Evolutionary conservation across 1,140 invertebrate genomes (phyloP), one percentile per base, ranked within the genome.

Genomic region (Stegodyphus dumicola): DNA sequence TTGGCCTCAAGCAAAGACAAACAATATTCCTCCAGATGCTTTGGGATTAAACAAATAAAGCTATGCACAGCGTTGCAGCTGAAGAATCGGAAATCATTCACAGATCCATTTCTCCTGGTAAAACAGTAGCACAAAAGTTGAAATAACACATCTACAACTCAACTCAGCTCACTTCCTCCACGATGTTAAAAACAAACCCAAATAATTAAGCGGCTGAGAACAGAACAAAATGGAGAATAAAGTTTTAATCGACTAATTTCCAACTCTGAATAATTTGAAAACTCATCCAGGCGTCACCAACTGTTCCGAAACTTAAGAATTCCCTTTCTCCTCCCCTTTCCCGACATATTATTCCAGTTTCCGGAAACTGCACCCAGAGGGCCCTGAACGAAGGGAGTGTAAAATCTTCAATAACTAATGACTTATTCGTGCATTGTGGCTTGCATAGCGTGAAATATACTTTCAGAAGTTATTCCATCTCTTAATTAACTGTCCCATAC

Each of bases 381-480:
- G 54, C 52, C 54, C 33, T 52, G 52, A 33, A 33, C 33, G 33
- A 33, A 33, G 33, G 33, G 60, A 75, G 73, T 75, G 73, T 60
- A 75, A 75, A 75, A 75, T 75, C 65, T 51, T 65, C 17, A 69
- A 78, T 78, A 78, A 67, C 77, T 78, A 78, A 78, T 78, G 77
- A 78, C 77, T 67, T 18, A 78, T 78, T 54, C 77, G 18, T 13
- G 77, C 51, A 78, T 69, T 78, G 64, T 54, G 77, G 65, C 49
- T 69, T 33, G 65, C 13, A 15, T 60, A 48, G 52, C 10, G 48
- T 66, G 77, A 78, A 78, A 78, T 67, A 78, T 78, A 51, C 66
- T 69, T 69, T 78, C 51, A 66, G 77, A 52, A 78, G 56, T 78
- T 67, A 78, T 69, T 78, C 77, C 10, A 49, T 65, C 65, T 77